Evolutionary conservation across 2,797 vertebrate species (phyloP).

Genomic region (Propithecus perrieri): DNA sequence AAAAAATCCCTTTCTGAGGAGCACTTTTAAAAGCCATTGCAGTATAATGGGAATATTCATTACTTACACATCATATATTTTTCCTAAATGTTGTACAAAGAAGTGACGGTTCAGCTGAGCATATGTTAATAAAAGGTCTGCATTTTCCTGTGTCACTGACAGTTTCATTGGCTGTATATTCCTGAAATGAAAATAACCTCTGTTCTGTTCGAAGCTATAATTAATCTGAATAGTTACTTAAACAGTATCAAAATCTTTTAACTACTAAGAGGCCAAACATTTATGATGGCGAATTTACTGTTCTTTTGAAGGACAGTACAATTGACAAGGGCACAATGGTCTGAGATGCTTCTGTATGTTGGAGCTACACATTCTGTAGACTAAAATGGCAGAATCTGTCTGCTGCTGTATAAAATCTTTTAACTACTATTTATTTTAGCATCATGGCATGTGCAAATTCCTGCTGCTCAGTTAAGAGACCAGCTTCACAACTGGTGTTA

Average conservation of each 20-base stretch:
- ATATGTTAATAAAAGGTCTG: constrained; percentile 75
- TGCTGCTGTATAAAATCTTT: constrained; percentile 80
- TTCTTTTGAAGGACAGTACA: constrained; percentile 62
- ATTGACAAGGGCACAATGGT: constrained; percentile 59
- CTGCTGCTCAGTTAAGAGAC: constrained; percentile 86
- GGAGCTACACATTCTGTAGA: constrained; percentile 66
- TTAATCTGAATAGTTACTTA: constrained; percentile 67
- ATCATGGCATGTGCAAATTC: constrained; percentile 86
- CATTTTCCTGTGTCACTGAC: constrained; percentile 73
- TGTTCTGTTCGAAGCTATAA: constrained; percentile 74
- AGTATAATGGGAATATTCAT: constrained; percentile 44
- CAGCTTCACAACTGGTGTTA: constrained; percentile 86
- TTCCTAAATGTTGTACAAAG: constrained; percentile 40
- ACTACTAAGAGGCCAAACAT: constrained; percentile 73
- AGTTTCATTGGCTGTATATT: constrained; percentile 74
- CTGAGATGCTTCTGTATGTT: constrained; percentile 61
- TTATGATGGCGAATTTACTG: constrained; percentile 70
- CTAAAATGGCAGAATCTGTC: constrained; percentile 87
- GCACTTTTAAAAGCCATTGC: constrained; percentile 37
- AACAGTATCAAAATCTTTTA: constrained; percentile 73
- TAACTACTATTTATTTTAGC: constrained; percentile 83
- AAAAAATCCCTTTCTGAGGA: constrained; percentile 36
- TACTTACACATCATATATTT: constrained; percentile 61
- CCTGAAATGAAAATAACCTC: constrained; percentile 78
- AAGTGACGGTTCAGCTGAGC: constrained; percentile 76